phyloP scores from a whole-genome alignment of 1,140 invertebrate genomes.

The Dufourea novaeangliae region DNA sequence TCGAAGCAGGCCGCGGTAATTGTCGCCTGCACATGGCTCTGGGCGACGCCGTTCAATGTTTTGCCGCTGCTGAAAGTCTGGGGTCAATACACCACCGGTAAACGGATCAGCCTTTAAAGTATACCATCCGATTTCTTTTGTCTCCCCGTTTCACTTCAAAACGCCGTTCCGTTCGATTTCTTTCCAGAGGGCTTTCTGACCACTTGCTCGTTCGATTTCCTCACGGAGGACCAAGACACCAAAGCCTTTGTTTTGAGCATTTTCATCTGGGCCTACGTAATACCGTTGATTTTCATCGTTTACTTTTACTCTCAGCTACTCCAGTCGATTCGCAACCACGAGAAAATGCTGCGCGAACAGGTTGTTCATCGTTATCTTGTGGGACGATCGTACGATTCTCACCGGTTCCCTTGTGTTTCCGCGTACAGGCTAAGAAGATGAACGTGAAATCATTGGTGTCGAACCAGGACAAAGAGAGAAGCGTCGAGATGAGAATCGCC shows the following conservation, averaged over 20 bases:
- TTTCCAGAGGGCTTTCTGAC: conserved; percentile 88
- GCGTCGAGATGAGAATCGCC: conserved; percentile 88
- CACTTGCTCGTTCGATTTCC: conserved; percentile 89
- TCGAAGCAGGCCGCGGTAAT: conserved; percentile 85
- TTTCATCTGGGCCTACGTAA: conserved; percentile 87
- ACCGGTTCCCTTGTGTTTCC: background rate
- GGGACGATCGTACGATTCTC: background rate
- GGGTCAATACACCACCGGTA: conserved; percentile 87
- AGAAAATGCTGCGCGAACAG: conserved; percentile 88
- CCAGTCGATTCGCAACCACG: conserved; percentile 87
- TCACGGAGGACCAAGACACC: conserved; percentile 86
- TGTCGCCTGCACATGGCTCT: conserved; percentile 86
- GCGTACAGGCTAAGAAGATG: conserved; percentile 88
- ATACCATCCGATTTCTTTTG: too few relatives aligned
- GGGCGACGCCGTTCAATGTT: conserved; percentile 87
- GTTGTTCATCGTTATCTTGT: conserved; percentile 57
- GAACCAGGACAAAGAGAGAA: conserved; percentile 86
- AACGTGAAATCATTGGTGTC: conserved; percentile 89
- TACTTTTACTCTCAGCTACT: conserved; percentile 88
- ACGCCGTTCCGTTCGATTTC: background rate
- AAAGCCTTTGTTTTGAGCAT: conserved; percentile 86
- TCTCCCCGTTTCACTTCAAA: background rate
- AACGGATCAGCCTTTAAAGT: background rate
- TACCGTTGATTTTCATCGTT: conserved; percentile 86
- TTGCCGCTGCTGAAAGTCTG: conserved; percentile 85